phyloP scores from a whole-genome alignment of 2,113 vertebrate genomes.

The Tupaia tana region DNA sequence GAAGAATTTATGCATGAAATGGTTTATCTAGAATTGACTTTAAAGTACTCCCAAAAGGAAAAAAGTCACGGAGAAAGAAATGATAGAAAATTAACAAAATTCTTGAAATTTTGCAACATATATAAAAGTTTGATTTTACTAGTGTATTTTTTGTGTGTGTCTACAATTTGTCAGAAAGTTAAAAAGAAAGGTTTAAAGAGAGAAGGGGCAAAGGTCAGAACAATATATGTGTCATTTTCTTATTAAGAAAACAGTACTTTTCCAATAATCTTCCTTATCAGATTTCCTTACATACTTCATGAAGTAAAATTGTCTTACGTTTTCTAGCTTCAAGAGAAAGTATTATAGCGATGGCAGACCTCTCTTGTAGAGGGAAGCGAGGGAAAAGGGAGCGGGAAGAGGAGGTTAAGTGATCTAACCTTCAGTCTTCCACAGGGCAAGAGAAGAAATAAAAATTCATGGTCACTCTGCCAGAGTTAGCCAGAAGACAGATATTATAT shows the following conservation, averaged over 20 bases:
- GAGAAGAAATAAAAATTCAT: not conserved
- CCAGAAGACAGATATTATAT: not conserved
- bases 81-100: not conserved
- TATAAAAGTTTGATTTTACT: not conserved
- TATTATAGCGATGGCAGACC: not conserved
- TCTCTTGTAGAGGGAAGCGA: not conserved
- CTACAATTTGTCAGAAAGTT: constrained; percentile 14
- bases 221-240: not conserved
- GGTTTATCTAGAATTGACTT: not conserved
- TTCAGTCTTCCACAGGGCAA: not conserved
- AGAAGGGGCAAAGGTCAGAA: not conserved
- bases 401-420: not conserved
- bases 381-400: not conserved
- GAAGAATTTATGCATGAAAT: not conserved
- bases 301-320: not conserved
- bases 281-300: not conserved
- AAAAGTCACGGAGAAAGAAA: not conserved
- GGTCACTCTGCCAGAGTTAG: not conserved
- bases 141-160: constrained; percentile 2
- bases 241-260: not conserved
- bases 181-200: not conserved
- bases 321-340: not conserved
- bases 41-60: not conserved
- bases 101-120: not conserved
- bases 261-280: not conserved